Base-by-base conservation (phyloP, 2,797 vertebrate genomes). In the Cottoperca gobio region DNA sequence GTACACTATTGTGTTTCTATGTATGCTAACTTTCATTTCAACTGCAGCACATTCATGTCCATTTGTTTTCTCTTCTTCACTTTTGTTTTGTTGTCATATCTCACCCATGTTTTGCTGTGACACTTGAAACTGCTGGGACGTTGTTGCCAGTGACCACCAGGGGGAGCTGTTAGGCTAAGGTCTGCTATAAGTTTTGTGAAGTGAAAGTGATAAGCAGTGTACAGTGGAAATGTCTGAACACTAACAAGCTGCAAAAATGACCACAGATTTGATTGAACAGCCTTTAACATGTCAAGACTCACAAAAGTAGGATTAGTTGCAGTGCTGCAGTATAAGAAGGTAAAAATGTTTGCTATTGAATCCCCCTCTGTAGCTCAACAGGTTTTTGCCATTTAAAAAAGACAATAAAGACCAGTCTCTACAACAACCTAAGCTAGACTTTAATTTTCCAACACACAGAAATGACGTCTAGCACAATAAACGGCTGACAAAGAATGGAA, bases 111-210 rank as follows among this genome's bases (percentile, higher is more conserved):
- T 64, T 42, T 67, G 13, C 31, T 26, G 3, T 12, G 33, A 33
- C 31, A 58, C 19, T 10, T 54, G 11, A 17, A 39, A 26, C 28
- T 35, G 8, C 7, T 28, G 45, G 43, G 12, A 11, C 43, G 21
- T 9, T 14, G 1, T 5, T 33, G 12, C 19, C 19, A 21, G 13
- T 60, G 42, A 21, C 54, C 77, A 76, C 24, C 12, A 67, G 78
- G 55, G 50, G 70, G 66, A 28, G 31, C 57, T 49, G 21, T 66
- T 70, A 12, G 2, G 9, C 35, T 39, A 6, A 17, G 7, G 2
- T 11, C 19, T n/a, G 52, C 19, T 14, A 17, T 28, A 39, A 48
- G 48, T 13, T 53, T 7, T 50, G 11, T 59, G 10, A 24, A 31
- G 48, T 28, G 7, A 60, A 23, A 45, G 26, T 26, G n/a, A 17